Evolutionary conservation across 1,140 invertebrate species (phyloP), one percentile per base, ranked within the genome.

Genomic region (fruit fly (Drosophila melanogaster)): DNA sequence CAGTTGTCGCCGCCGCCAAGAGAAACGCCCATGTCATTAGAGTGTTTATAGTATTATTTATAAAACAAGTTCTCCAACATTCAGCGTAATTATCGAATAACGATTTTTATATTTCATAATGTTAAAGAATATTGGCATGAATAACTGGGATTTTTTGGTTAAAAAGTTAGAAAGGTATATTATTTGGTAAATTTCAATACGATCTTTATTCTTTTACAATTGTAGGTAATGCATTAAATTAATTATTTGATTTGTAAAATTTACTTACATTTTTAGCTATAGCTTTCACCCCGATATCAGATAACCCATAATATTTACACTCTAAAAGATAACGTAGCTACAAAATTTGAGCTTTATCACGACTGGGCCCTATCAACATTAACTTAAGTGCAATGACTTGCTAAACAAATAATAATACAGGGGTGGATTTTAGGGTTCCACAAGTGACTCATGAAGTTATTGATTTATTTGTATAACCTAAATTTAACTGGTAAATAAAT

Each of bases 301-400:
- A 59, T 17, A 5, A 61, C 19, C 15, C 54, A 22, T n/a, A 49
- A 49, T 49, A 40, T 33, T 49, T 66, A 49, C 14, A 12, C 19
- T 38, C 19, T 3, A 41, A 53, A 22, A 6, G 26, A 67, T 67
- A 67, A 37, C 46, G 15, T 65, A 53, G 50, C 58, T 15, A 22
- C 15, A 7, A 19, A 50, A 35, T 50, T 24, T 64, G 33, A 41
- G 26, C 7, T 30, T 4, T 61, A 58, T 58, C 54, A 41, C 37
- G 59, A 7, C 14, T 51, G 37, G 37, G 12, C n/a, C 24, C 10
- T 26, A 44, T 65, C 60, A 53, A 53, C 22, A 24, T 19, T 10
- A 26, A 38, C 26, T 15, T 3, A 3, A 30, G 30, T 30, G 30
- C 43, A n/a, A 65, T 67, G 64, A 67, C 60, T 67, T 64, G 59